Evolutionary conservation across 2,888 invertebrate genomes (phyloP).

Genomic region (Lobophora halterata): DNA sequence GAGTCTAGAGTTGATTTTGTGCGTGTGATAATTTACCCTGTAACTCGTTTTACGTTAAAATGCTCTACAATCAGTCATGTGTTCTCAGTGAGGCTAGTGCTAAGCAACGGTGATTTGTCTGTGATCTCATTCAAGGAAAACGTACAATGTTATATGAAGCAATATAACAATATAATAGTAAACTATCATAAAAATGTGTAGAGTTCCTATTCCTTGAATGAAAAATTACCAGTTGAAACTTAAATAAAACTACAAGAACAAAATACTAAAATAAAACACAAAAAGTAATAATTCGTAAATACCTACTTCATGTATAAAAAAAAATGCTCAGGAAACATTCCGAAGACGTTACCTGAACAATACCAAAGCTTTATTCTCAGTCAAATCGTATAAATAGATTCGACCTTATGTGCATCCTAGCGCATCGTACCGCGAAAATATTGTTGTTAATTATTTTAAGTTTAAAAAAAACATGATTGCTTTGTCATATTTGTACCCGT

Average conservation of each 20-base stretch:
- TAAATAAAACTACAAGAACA: no score
- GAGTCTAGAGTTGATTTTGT: no score
- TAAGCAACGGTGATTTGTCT: background rate
- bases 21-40: no score
- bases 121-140: conserved; percentile 7
- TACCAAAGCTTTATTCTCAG: conserved; percentile 37
- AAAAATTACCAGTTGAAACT: no score
- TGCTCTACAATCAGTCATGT: no score
- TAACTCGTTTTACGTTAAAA: no score
- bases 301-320: no score
- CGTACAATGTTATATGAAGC: background rate
- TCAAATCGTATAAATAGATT: conserved; percentile 50
- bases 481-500: conserved; percentile 49
- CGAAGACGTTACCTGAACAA: no score
- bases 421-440: conserved; percentile 75
- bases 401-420: conserved; percentile 68
- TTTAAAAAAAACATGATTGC: conserved; percentile 57
- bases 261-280: conserved; percentile 15
- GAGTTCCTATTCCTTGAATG: conserved; percentile 10
- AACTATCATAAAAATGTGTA: conserved; percentile 3
- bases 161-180: background rate
- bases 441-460: conserved; percentile 56
- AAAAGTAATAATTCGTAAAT: no score
- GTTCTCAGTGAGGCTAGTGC: background rate
- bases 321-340: no score